phyloP scores from a whole-genome alignment of 2,113 vertebrate genomes.

The Candoia aspera region DNA sequence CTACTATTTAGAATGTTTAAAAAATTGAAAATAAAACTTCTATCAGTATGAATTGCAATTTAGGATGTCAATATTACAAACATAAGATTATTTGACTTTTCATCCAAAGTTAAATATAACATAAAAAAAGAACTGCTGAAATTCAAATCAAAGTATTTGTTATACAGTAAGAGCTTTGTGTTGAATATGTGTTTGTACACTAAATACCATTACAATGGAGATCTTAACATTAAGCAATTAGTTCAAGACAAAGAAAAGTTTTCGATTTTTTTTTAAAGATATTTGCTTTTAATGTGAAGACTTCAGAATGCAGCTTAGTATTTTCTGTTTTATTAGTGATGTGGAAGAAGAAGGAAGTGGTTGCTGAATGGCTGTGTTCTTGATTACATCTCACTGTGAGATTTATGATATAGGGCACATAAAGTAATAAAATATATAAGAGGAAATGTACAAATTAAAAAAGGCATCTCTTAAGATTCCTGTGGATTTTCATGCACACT shows the following conservation, averaged over 20 bases:
- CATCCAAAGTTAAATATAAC: too few relatives aligned
- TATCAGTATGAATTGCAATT: too few relatives aligned
- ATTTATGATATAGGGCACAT: background rate
- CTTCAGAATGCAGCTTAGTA: background rate
- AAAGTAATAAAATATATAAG: background rate
- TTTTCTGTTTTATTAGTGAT: background rate
- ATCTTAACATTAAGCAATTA: background rate
- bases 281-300: background rate
- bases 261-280: background rate
- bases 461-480: background rate
- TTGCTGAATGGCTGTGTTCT: background rate
- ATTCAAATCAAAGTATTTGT: too few relatives aligned
- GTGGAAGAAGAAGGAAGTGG: background rate
- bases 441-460: background rate
- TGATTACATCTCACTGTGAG: background rate
- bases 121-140: too few relatives aligned
- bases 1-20: too few relatives aligned
- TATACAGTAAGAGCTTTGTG: too few relatives aligned
- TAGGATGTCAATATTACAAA: too few relatives aligned
- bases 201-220: background rate
- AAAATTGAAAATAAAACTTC: too few relatives aligned
- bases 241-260: background rate
- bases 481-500: background rate
- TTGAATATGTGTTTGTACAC: too few relatives aligned
- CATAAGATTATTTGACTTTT: too few relatives aligned